These are phyloP conservation scores for Daphoenositta chrysoptera DNA, from an alignment of 2,113 vertebrate species.

Conservation along the genomic window DNA sequence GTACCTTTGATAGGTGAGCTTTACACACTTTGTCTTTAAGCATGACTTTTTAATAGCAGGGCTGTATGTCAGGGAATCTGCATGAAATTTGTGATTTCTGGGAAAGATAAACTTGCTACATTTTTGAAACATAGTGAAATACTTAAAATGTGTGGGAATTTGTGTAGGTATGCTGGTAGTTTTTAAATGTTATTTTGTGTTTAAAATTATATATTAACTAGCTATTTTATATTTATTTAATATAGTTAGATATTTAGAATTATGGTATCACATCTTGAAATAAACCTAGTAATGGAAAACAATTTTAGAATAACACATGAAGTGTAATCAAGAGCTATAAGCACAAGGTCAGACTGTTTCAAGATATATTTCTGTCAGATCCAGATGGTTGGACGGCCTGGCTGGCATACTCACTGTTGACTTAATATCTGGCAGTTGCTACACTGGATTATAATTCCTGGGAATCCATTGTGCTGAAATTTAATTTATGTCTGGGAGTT, in stretches of 20 bases:
- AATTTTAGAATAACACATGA: not conserved
- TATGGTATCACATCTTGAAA: not conserved
- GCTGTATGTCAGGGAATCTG: not conserved
- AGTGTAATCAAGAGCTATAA: not conserved
- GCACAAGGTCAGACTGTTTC: not conserved
- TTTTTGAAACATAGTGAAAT: not conserved
- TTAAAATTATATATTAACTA: not conserved
- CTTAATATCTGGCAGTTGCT: not conserved
- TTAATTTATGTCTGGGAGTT: not conserved
- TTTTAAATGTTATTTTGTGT: not conserved
- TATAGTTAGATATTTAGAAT: not conserved
- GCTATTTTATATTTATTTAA: not conserved
- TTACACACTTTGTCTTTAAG: not conserved
- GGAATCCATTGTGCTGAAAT: not conserved
- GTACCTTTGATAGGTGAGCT: conserved; percentile 92
- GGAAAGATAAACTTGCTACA: not conserved
- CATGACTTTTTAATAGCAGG: not conserved
- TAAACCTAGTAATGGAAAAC: not conserved
- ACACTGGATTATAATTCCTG: not conserved
- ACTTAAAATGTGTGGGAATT: not conserved
- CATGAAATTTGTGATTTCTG: not conserved
- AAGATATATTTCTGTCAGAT: not conserved
- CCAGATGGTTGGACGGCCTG: not conserved
- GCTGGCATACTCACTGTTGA: not conserved
- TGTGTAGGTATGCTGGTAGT: not conserved